phyloP scores from a whole-genome alignment of 2,888 invertebrate genomes.

The Protodeltote pygarga region DNA sequence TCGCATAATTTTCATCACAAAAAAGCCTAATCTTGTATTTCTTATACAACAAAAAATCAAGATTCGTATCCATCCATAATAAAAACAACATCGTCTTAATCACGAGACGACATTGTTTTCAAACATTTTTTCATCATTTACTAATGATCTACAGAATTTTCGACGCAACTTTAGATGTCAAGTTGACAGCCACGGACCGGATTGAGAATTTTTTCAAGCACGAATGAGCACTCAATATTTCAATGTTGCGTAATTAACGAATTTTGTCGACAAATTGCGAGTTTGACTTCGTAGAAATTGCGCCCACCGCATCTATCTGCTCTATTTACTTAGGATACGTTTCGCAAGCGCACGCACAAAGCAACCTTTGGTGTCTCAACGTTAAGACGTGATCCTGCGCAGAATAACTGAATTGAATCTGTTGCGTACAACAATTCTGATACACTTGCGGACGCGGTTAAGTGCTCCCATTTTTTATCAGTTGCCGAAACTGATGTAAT shows the following conservation, averaged over 20 bases:
- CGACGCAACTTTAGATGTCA: conserved; percentile 46
- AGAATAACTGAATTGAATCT: conserved; percentile 57
- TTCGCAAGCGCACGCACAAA: conserved; percentile 63
- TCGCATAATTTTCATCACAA: conserved; percentile 16
- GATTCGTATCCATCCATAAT: conserved; percentile 12
- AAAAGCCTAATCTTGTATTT: conserved; percentile 15
- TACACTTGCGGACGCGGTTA: conserved; percentile 40
- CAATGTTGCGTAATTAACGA: conserved; percentile 52
- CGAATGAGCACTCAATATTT: conserved; percentile 46
- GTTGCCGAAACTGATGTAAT: conserved; percentile 1
- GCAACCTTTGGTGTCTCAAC: conserved; percentile 68
- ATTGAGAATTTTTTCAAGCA: conserved; percentile 54
- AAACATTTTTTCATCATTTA: conserved; percentile 21
- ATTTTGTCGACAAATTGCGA: conserved; percentile 53
- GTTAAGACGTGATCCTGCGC: conserved; percentile 65
- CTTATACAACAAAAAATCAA: conserved; percentile 7
- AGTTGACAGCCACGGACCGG: conserved; percentile 35
- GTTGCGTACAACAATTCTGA: conserved; percentile 55
- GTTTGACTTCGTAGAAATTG: conserved; percentile 53
- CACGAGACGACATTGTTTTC: conserved; percentile 24
- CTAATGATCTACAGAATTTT: conserved; percentile 28
- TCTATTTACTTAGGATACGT: conserved; percentile 56
- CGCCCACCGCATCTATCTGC: conserved; percentile 63
- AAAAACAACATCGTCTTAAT: conserved; percentile 46
- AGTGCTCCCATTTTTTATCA: conserved; percentile 6